Conservation (phyloP, 2,113 vertebrate genomes). For the Solea solea region DNA sequence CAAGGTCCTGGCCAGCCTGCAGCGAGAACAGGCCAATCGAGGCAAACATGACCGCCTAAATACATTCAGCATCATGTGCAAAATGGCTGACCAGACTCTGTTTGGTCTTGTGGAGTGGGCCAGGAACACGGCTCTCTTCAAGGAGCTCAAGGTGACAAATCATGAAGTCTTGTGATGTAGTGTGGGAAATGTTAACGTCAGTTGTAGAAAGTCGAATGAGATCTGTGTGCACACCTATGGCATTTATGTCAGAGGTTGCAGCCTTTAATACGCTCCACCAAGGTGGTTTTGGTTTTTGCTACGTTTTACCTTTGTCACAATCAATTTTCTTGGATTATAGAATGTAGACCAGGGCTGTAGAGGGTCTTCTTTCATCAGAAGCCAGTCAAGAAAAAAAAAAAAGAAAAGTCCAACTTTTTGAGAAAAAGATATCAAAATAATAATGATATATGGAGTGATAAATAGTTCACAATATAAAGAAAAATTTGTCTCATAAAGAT, state of each 20-base stretch:
- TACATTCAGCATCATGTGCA: constrained; percentile 87
- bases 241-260: not conserved
- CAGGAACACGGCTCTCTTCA: constrained; percentile 81
- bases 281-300: no score
- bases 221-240: not conserved
- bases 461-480: no score
- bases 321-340: no score
- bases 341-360: no score
- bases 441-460: no score
- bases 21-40: constrained; percentile 80
- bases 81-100: constrained; percentile 85
- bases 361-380: no score
- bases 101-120: constrained; percentile 86
- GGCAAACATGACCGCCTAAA: constrained; percentile 84
- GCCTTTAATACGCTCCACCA: constrained; percentile 1
- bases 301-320: no score
- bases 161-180: not conserved
- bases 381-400: no score
- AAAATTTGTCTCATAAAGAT: no score
- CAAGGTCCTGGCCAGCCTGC: constrained; percentile 80
- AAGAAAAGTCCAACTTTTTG: no score
- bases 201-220: not conserved
- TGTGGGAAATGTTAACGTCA: not conserved
- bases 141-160: constrained; percentile 81
- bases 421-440: no score